Evolutionary conservation across 2,888 invertebrate species (phyloP).

Genomic region (Drosophila siamana): DNA sequence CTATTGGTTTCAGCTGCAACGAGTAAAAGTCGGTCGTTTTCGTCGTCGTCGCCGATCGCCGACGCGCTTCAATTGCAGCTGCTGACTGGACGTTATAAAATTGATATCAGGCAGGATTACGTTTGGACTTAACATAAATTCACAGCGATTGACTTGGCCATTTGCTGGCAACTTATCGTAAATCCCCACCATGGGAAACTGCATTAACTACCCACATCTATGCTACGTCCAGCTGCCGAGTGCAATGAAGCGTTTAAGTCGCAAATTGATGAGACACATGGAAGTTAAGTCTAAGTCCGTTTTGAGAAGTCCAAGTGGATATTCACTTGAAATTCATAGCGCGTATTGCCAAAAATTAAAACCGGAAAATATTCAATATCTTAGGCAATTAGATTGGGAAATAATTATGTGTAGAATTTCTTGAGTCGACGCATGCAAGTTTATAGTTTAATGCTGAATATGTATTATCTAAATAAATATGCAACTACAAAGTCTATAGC

Average conservation of each 20-base stretch:
- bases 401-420: too few species aligned
- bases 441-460: too few species aligned
- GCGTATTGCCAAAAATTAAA: background rate
- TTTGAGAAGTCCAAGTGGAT: background rate
- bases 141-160: conserved; percentile 51
- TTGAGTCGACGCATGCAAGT: too few species aligned
- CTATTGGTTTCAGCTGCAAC: conserved; percentile 72
- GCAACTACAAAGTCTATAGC: too few species aligned
- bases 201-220: background rate
- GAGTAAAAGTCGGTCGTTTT: conserved; percentile 70
- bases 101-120: conserved; percentile 61
- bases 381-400: too few species aligned
- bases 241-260: background rate
- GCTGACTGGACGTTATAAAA: conserved; percentile 71
- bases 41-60: conserved; percentile 43
- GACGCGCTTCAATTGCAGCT: conserved; percentile 54
- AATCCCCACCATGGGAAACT: conserved; percentile 12
- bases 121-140: conserved; percentile 68
- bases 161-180: conserved; percentile 22
- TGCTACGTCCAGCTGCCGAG: background rate
- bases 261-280: background rate
- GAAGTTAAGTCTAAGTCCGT: background rate
- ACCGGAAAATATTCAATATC: too few species aligned
- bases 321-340: background rate
- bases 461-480: too few species aligned